Percentiles rank a stretch among this genome's conserved stretches.
phyloP scores from a whole-genome alignment of 2,888 invertebrate species.

The Agrotis clavis region DNA sequence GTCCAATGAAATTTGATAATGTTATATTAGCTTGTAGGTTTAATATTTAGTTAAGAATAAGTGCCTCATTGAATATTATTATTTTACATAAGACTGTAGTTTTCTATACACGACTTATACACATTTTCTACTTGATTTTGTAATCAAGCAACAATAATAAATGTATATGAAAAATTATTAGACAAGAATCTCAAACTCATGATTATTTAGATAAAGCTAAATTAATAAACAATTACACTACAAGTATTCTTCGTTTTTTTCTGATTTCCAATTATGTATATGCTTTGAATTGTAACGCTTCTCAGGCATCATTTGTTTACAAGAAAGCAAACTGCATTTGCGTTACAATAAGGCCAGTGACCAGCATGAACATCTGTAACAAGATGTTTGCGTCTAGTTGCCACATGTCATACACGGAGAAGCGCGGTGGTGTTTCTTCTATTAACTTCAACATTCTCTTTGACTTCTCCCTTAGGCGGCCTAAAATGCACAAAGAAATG shows the following conservation, averaged over 20 bases:
- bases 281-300: not conserved
- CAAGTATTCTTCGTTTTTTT: not conserved
- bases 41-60: constrained; percentile 23
- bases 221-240: constrained; percentile 24
- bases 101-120: constrained; percentile 37
- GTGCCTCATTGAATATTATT: constrained; percentile 44
- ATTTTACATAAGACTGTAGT: constrained; percentile 38
- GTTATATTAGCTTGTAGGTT: constrained; percentile 36
- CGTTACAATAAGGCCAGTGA: constrained; percentile 72
- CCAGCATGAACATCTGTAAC: constrained; percentile 67
- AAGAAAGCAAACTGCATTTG: constrained; percentile 71
- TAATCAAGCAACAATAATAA: constrained; percentile 10
- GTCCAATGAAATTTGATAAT: constrained; percentile 43
- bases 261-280: not conserved
- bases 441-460: constrained; percentile 79
- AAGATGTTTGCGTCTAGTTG: constrained; percentile 69
- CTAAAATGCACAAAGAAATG: constrained; percentile 67
- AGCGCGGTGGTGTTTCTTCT: constrained; percentile 75
- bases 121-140: constrained; percentile 35
- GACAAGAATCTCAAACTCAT: not conserved
- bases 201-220: constrained; percentile 26
- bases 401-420: constrained; percentile 75
- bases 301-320: constrained; percentile 40
- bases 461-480: constrained; percentile 78
- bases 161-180: not conserved